phyloP scores from a whole-genome alignment of 2,113 vertebrate genomes.

The Bungarus multicinctus region DNA sequence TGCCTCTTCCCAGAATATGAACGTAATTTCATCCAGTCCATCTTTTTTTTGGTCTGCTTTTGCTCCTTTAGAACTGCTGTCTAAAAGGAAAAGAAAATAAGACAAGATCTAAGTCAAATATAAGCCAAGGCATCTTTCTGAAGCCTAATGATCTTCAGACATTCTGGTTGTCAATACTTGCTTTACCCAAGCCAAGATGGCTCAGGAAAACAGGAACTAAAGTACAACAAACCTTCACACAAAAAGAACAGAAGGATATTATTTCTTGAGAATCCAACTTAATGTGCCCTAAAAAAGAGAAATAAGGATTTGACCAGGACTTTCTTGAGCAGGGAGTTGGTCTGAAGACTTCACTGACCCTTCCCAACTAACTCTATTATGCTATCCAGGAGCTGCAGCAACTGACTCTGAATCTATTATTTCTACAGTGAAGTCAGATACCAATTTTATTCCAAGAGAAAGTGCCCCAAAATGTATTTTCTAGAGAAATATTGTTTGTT shows the following conservation, averaged over 20 bases:
- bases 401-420: not conserved
- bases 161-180: not conserved
- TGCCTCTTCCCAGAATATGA: accelerated
- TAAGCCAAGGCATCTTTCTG: not conserved
- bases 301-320: not conserved
- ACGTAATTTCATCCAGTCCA: not conserved
- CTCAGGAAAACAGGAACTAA: not conserved
- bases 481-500: not conserved
- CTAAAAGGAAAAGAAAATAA: not conserved
- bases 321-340: not conserved
- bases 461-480: not conserved
- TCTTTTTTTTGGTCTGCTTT: not conserved
- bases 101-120: not conserved
- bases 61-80: not conserved
- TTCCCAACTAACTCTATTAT: not conserved
- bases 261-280: not conserved
- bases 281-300: not conserved
- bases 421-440: not conserved
- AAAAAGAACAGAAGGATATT: not conserved
- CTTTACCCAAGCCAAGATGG: not conserved
- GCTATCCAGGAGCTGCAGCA: not conserved
- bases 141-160: not conserved
- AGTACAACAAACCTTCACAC: not conserved
- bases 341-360: not conserved
- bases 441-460: not conserved